A percentile compares a stretch with the other conserved stretches of the same genome.
These are phyloP conservation scores for Vireo altiloquus DNA, from an alignment of 2,113 vertebrate species.

Conservation along the genomic window DNA sequence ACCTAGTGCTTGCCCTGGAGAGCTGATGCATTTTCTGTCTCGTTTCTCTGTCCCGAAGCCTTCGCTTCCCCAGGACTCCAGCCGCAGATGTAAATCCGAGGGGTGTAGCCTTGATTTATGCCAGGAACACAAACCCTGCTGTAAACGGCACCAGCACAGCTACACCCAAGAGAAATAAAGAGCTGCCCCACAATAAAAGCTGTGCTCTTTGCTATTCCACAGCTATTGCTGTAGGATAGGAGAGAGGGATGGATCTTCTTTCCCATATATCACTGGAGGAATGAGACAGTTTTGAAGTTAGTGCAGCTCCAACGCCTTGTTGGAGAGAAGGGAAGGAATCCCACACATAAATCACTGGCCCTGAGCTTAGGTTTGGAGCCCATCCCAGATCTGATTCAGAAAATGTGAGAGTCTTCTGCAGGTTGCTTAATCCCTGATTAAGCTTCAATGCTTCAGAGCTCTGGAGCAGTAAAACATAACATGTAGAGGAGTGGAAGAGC, in stretches of 20 bases:
- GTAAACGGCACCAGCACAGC: not conserved
- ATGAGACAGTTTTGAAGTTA: not conserved
- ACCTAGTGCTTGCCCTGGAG: not conserved
- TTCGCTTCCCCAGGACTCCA: not conserved
- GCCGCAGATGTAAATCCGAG: not conserved
- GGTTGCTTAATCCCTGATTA: not conserved
- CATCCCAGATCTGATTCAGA: not conserved
- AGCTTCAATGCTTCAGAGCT: not conserved
- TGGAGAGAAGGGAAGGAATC: not conserved
- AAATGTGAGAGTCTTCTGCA: not conserved
- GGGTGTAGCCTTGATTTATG: not conserved
- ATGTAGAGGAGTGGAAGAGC: not conserved
- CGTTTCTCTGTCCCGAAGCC: not conserved
- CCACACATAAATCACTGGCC: not conserved
- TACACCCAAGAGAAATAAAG: not conserved
- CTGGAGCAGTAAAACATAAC: not conserved
- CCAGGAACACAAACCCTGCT: not conserved
- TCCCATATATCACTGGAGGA: not conserved
- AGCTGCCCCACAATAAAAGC: not conserved
- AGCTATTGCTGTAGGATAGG: not conserved
- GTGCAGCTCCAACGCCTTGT: rapidly evolving
- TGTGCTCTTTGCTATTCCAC: not conserved
- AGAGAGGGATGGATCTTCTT: not conserved
- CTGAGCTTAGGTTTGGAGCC: not conserved
- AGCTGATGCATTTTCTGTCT: not conserved